These are phyloP conservation scores for Lamellibrachia luymesi DNA, from an alignment of 1,140 invertebrate species.

Conservation along the genomic window DNA sequence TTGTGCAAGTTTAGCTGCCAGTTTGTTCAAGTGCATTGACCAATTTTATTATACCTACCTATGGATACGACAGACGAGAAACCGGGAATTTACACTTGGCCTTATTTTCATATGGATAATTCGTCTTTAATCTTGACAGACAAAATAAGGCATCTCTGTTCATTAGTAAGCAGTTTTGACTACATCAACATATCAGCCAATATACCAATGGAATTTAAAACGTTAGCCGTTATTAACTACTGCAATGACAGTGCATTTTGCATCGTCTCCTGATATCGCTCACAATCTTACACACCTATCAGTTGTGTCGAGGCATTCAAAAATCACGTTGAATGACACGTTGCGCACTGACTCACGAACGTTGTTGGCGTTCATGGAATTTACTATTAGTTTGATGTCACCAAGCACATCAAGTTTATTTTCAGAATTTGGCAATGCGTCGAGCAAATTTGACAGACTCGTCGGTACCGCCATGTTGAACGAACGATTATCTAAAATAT, in stretches of 20 bases:
- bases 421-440: conserved; percentile 28
- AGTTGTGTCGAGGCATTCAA: conserved; percentile 54
- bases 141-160: too few relatives aligned
- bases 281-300: conserved; percentile 68
- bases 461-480: conserved; percentile 8
- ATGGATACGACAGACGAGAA: too few relatives aligned
- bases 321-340: conserved; percentile 38
- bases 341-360: conserved; percentile 33
- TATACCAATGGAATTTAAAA: too few relatives aligned
- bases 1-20: too few relatives aligned
- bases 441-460: conserved; percentile 24
- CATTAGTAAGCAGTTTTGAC: too few relatives aligned
- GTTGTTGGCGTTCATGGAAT: conserved; percentile 26
- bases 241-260: background rate
- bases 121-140: too few relatives aligned
- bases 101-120: too few relatives aligned
- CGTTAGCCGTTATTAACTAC: background rate
- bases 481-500: background rate
- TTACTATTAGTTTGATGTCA: conserved; percentile 35
- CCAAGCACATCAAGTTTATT: conserved; percentile 26
- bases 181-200: too few relatives aligned
- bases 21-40: too few relatives aligned
- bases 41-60: too few relatives aligned
- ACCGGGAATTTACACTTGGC: too few relatives aligned
- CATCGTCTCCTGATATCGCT: conserved; percentile 62